A percentile compares a stretch with the other conserved stretches of the same genome.
These are phyloP conservation scores for Neostethus bicornis DNA, from an alignment of 2,797 vertebrate species.

Conservation along the genomic window DNA sequence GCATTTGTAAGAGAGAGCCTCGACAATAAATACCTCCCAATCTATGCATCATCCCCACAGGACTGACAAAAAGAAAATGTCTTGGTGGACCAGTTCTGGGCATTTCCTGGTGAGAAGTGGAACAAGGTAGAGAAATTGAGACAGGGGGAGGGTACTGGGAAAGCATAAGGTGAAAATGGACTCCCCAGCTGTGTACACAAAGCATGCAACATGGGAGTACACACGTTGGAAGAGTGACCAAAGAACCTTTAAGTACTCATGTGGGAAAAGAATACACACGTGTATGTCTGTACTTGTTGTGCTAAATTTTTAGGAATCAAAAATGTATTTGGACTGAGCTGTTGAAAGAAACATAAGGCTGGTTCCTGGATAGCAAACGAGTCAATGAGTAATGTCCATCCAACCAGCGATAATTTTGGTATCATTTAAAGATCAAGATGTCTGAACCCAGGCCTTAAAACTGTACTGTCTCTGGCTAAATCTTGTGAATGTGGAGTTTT, in stretches of 20 bases:
- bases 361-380: neutral
- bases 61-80: constrained; percentile 68
- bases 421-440: too few species aligned
- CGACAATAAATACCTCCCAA: constrained; percentile 55
- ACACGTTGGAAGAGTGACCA: constrained; percentile 49
- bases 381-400: neutral
- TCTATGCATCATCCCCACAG: constrained; percentile 32
- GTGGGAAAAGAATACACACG: constrained; percentile 29
- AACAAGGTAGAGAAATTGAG: constrained; percentile 37
- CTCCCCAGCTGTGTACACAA: constrained; percentile 83
- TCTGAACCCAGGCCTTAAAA: constrained; percentile 5
- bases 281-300: constrained; percentile 19
- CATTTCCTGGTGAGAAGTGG: constrained; percentile 69
- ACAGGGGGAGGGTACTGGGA: neutral
- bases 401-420: neutral
- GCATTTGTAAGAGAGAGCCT: constrained; percentile 33
- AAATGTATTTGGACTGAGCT: constrained; percentile 6
- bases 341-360: neutral
- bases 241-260: constrained; percentile 44
- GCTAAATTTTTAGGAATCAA: constrained; percentile 14
- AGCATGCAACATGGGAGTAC: constrained; percentile 53
- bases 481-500: constrained; percentile 46
- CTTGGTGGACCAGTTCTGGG: constrained; percentile 64
- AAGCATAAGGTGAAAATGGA: constrained; percentile 59
- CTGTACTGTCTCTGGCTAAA: constrained; percentile 1